Evolutionary conservation across 2,113 vertebrate genomes (phyloP).

Genomic region (Collichthys lucidus): DNA sequence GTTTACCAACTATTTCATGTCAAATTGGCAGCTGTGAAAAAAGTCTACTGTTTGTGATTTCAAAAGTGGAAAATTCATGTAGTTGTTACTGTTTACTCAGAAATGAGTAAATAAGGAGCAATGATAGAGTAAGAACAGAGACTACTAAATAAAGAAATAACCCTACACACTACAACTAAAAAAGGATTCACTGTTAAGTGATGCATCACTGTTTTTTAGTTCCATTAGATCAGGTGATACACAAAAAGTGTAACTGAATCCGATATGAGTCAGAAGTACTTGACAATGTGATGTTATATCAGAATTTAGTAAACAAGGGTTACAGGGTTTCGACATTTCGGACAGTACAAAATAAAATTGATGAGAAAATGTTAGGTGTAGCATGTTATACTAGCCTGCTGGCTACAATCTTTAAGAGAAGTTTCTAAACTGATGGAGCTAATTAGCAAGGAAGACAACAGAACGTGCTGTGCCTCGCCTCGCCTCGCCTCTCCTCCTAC

Average conservation of each 20-base stretch:
- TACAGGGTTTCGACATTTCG: constrained; percentile 6
- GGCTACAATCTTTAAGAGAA: constrained; percentile 1
- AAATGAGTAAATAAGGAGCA: not conserved
- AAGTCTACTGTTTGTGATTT: no score
- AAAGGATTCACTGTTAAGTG: not conserved
- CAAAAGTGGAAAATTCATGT: no score
- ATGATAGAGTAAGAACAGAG: not conserved
- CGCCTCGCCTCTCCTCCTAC: not conserved
- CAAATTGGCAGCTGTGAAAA: no score
- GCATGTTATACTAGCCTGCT: not conserved
- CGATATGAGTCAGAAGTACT: not conserved
- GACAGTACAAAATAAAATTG: not conserved
- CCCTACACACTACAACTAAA: not conserved
- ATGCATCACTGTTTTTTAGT: constrained; percentile 9
- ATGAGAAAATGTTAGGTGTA: not conserved
- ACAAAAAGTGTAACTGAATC: not conserved
- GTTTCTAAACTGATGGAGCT: not conserved
- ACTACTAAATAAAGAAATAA: not conserved
- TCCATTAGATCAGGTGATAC: not conserved
- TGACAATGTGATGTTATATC: not conserved
- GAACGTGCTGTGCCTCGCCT: constrained; percentile 22
- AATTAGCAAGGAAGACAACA: not conserved
- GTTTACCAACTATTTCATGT: no score
- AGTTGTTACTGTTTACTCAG: not conserved
- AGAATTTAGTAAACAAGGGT: constrained; percentile 11